Conservation (phyloP, 2,797 vertebrate genomes). For the Chrysocyon brachyurus region DNA sequence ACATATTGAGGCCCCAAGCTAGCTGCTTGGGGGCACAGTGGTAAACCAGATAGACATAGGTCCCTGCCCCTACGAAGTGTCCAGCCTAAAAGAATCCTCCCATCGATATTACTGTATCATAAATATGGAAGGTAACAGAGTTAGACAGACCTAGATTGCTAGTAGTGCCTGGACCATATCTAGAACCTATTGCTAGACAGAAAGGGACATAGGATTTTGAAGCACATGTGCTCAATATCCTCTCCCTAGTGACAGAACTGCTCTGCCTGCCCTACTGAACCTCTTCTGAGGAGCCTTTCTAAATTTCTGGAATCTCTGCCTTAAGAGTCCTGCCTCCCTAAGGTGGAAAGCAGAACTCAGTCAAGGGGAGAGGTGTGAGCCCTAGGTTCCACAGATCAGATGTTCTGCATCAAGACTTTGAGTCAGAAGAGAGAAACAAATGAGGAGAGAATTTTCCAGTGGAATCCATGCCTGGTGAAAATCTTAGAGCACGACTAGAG, state of each 20-base stretch:
- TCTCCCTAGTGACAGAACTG: not conserved
- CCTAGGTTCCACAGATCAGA: not conserved
- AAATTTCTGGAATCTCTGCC: not conserved
- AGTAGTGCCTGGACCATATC: not conserved
- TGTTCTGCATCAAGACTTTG: not conserved
- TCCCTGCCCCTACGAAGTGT: not conserved
- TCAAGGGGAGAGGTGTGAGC: not conserved
- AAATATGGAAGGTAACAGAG: not conserved
- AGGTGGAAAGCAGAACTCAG: conserved; percentile 9
- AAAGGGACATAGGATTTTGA: not conserved
- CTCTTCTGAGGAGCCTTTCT: conserved; percentile 37
- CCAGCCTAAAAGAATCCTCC: not conserved
- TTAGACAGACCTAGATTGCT: conserved; percentile 25
- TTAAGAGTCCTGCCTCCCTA: not conserved
- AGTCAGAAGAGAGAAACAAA: conserved; percentile 14
- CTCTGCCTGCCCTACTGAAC: not conserved
- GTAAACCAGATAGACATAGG: not conserved
- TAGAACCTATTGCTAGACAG: not conserved
- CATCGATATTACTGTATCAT: not conserved
- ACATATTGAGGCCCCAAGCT: not conserved
- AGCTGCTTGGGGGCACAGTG: not conserved
- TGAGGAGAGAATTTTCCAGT: not conserved
- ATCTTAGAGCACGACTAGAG: not conserved
- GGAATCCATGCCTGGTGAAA: not conserved
- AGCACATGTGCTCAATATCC: not conserved